A percentile compares a stretch with the other conserved stretches of the same genome.
phyloP scores from a whole-genome alignment of 2,888 invertebrate genomes.

The Philonicus albiceps region DNA sequence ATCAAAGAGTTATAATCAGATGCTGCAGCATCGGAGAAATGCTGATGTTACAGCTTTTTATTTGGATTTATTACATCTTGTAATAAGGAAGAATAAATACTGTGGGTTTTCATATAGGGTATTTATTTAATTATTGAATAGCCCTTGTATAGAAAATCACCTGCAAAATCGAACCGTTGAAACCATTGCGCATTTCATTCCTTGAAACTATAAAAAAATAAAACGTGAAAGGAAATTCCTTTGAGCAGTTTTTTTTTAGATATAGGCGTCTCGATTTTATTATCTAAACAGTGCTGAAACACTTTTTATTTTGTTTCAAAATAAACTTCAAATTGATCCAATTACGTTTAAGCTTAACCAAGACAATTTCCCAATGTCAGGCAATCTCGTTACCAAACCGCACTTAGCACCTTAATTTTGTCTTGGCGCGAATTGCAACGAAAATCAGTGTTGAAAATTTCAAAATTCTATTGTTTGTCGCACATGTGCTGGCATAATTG shows the following conservation, averaged over 20 bases:
- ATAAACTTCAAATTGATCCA: not conserved
- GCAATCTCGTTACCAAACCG: not conserved
- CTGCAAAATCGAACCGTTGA: not conserved
- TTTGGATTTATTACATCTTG: not conserved
- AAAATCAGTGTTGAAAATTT: constrained; percentile 2
- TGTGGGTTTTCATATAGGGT: not conserved
- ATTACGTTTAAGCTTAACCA: not conserved
- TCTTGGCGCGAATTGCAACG: not conserved
- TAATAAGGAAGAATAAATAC: not conserved
- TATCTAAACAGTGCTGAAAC: not conserved
- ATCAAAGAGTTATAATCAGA: not conserved
- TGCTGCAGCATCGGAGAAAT: not conserved
- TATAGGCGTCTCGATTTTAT: not conserved
- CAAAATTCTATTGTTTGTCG: constrained; percentile 16
- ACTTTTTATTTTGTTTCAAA: not conserved
- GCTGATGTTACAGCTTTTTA: not conserved
- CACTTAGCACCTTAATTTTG: not conserved
- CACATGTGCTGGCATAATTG: not conserved
- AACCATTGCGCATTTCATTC: not conserved
- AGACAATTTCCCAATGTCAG: not conserved
- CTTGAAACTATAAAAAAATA: not conserved
- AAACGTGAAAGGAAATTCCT: not conserved
- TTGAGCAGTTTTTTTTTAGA: not conserved
- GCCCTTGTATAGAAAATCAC: not conserved
- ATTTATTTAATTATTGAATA: not conserved